phyloP scores from a whole-genome alignment of 2,113 vertebrate species.

The Paramormyrops kingsleyae region DNA sequence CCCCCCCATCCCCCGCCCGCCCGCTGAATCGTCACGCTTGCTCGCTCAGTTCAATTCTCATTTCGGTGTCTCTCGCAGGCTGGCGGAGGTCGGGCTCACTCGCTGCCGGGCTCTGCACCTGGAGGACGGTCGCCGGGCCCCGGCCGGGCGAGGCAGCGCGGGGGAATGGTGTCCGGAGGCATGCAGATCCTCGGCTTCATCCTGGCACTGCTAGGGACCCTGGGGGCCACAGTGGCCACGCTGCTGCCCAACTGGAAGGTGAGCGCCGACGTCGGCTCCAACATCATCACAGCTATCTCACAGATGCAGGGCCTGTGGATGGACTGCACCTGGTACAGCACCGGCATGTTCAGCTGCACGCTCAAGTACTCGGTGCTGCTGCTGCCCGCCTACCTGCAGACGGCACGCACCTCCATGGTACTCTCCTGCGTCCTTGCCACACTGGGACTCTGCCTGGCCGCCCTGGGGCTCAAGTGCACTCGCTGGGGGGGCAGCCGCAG shows the following conservation, averaged over 20 bases:
- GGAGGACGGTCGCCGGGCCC: constrained; percentile 28
- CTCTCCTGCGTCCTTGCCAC: constrained; percentile 72
- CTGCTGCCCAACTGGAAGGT: constrained; percentile 90
- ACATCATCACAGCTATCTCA: constrained; percentile 72
- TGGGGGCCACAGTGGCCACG: constrained; percentile 74
- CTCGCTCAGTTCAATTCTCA: constrained; percentile 48
- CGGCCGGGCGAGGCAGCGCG: constrained; percentile 6
- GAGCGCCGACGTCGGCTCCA: constrained; percentile 64
- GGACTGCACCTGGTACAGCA: constrained; percentile 93
- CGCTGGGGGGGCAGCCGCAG: constrained; percentile 69
- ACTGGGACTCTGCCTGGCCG: constrained; percentile 73
- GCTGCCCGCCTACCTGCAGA: constrained; percentile 73
- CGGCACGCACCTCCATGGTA: constrained; percentile 77
- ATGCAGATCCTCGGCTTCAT: constrained; percentile 84
- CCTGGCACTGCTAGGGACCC: constrained; percentile 72
- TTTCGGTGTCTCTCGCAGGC: constrained; percentile 49
- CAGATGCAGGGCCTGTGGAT: constrained; percentile 93
- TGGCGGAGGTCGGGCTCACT: constrained; percentile 49
- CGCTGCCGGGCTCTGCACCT: constrained; percentile 38
- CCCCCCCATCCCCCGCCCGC: constrained; percentile 21
- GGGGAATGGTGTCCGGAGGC: constrained; percentile 69
- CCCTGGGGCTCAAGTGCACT: constrained; percentile 84
- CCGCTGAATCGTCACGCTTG: constrained; percentile 54
- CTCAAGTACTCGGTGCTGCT: constrained; percentile 73
- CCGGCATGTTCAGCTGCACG: constrained; percentile 87